Conservation (phyloP, 2,113 vertebrate genomes). For the Cyphomyrus plagiostoma region DNA sequence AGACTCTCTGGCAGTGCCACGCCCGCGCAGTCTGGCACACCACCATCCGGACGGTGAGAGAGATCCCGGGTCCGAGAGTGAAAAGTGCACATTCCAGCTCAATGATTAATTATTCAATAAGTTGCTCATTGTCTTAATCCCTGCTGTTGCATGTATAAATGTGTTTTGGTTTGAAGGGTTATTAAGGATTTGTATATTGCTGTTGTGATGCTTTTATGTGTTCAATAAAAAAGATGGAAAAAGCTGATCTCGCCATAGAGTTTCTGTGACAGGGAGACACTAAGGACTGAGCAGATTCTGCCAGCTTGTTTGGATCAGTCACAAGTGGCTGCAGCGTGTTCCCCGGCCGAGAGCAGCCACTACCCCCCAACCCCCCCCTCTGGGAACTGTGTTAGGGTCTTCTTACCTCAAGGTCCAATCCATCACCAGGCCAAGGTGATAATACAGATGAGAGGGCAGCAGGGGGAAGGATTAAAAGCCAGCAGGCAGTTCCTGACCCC, state of each 20-base stretch:
- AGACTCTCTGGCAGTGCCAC: slow-evolving; percentile 37
- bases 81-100: slow-evolving; percentile 55
- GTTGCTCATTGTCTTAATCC: slow-evolving; percentile 60
- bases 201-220: slow-evolving; percentile 76
- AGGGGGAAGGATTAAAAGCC: neutral
- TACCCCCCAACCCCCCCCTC: neutral
- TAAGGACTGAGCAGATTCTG: neutral
- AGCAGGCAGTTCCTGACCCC: neutral
- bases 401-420: neutral
- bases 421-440: neutral
- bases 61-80: slow-evolving; percentile 24
- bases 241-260: slow-evolving; percentile 38
- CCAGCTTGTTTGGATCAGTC: neutral
- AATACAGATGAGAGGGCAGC: neutral
- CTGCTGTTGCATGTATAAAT: slow-evolving; percentile 63
- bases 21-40: slow-evolving; percentile 39
- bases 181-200: slow-evolving; percentile 65
- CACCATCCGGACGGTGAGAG: neutral
- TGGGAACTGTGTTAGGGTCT: neutral
- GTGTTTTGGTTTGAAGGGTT: slow-evolving; percentile 57
- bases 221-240: slow-evolving; percentile 62
- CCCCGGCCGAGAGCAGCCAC: neutral
- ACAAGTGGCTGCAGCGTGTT: neutral
- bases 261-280: neutral
- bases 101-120: slow-evolving; percentile 35